Conservation (phyloP, 92 coral and sea anemone genomes). For the Epizoanthus fatuus region DNA sequence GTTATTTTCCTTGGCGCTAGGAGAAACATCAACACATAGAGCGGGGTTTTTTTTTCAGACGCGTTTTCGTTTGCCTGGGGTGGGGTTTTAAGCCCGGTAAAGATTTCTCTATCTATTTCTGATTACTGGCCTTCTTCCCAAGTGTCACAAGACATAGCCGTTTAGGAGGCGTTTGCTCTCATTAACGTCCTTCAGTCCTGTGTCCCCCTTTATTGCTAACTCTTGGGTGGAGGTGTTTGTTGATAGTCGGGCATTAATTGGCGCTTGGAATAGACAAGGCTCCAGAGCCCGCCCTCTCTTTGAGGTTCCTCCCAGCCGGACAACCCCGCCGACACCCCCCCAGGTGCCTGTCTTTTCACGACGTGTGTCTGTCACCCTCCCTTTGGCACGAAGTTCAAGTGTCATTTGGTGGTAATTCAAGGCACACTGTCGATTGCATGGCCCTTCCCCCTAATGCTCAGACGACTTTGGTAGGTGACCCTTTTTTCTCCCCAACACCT, state of each 20-base stretch:
- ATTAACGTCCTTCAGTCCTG: no score
- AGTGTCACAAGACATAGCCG: no score
- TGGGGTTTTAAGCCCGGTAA: slow-evolving; percentile 18
- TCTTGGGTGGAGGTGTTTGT: neutral
- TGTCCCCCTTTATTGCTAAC: no score
- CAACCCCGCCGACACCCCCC: slow-evolving; percentile 19
- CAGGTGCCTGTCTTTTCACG: neutral
- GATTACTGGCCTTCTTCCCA: no score
- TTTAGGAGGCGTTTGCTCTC: no score
- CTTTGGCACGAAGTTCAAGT: no score
- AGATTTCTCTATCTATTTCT: no score
- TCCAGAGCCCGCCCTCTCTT: neutral
- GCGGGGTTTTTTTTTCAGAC: neutral
- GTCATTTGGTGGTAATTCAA: no score
- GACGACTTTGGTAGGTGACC: no score
- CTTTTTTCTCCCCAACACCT: slow-evolving; percentile 19
- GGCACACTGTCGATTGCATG: neutral
- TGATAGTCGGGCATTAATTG: neutral
- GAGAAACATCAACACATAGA: slow-evolving; percentile 2
- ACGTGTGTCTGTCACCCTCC: neutral
- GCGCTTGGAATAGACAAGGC: neutral
- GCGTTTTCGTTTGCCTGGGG: slow-evolving; percentile 1
- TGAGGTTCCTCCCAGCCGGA: no score
- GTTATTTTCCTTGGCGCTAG: neutral
- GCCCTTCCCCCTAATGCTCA: neutral